Percentiles rank a stretch among this genome's conserved stretches.
Evolutionary conservation across 2,888 invertebrate species (phyloP).

Genomic region (Folsomia candida): DNA sequence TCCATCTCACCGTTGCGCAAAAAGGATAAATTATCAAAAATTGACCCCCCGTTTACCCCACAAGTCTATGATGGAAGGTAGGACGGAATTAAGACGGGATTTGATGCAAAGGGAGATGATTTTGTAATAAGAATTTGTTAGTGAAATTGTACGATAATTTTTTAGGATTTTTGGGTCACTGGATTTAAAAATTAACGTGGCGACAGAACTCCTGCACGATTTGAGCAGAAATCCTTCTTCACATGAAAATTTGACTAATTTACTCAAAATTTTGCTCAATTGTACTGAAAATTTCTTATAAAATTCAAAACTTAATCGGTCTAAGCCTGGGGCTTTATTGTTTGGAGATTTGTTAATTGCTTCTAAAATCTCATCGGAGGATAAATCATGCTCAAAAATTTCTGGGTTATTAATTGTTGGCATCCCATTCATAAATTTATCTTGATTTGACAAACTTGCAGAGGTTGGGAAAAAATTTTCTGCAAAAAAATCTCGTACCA

Average conservation of each 20-base stretch:
- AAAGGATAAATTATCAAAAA: not conserved
- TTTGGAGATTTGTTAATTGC: not conserved
- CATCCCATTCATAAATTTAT: not conserved
- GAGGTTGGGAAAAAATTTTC: not conserved
- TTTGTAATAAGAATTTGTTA: not conserved
- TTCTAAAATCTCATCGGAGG: not conserved
- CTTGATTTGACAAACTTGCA: not conserved
- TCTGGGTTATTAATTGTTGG: not conserved
- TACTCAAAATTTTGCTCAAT: not conserved
- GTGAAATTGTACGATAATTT: not conserved
- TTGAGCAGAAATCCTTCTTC: not conserved
- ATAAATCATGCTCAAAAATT: not conserved
- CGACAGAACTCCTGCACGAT: not conserved
- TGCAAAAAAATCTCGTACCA: not conserved
- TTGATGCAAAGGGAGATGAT: not conserved
- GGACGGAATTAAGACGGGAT: not conserved
- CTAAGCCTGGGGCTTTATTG: not conserved
- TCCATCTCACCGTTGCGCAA: not conserved
- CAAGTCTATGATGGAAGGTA: not conserved
- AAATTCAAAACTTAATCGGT: not conserved
- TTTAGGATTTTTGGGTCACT: not conserved
- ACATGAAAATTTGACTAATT: not conserved
- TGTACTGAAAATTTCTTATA: not conserved
- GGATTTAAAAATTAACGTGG: not conserved
- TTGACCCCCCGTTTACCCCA: not conserved